A percentile compares a stretch with the other conserved stretches of the same genome.
Conservation (phyloP, 2,113 vertebrate species). For the Hymenochirus boettgeri region DNA sequence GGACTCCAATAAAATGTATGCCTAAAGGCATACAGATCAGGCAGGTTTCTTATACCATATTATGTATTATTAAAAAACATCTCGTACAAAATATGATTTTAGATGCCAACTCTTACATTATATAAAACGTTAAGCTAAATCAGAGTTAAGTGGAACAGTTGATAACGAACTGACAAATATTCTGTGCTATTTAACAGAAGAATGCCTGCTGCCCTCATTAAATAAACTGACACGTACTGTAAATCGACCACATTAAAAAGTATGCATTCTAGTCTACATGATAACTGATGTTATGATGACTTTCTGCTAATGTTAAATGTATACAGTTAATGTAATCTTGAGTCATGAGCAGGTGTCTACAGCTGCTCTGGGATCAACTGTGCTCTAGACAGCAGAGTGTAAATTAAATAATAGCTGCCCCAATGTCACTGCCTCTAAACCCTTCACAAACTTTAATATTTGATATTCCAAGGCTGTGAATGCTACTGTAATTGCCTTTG, state of each 20-base stretch:
- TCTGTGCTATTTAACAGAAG: too few species aligned
- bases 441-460: background rate
- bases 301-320: background rate
- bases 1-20: too few species aligned
- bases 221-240: background rate
- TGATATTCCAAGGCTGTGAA: background rate
- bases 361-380: background rate
- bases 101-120: too few species aligned
- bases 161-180: too few species aligned
- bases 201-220: background rate
- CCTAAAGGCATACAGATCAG: too few species aligned
- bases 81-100: too few species aligned
- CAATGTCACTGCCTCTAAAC: background rate
- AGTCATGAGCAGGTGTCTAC: background rate
- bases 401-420: background rate
- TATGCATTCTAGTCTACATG: background rate
- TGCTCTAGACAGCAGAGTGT: background rate
- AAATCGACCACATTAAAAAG: background rate
- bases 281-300: background rate
- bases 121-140: too few species aligned
- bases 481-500: background rate
- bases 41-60: too few species aligned
- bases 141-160: too few species aligned
- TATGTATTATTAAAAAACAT: too few species aligned
- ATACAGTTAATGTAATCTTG: background rate